Evolutionary conservation across 2,113 vertebrate species (phyloP).

Genomic region (Zosterops japonicus): DNA sequence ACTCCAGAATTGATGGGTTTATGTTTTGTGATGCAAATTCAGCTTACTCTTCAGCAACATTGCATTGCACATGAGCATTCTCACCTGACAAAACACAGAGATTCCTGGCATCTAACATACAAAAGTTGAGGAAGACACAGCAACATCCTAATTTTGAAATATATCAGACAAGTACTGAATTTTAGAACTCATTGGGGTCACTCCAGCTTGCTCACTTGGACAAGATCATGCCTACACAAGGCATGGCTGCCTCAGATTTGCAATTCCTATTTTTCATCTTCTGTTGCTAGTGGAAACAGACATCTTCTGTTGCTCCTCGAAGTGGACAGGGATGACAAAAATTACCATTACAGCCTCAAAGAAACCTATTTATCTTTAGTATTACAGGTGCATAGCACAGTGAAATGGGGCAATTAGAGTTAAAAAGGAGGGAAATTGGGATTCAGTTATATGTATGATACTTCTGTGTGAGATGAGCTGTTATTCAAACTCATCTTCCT

Average conservation of each 20-base stretch:
- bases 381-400: neutral
- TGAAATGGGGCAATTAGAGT: conserved; percentile 20
- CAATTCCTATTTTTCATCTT: neutral
- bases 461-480: conserved; percentile 3
- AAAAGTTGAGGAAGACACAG: neutral
- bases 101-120: neutral
- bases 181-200: neutral
- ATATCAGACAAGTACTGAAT: neutral
- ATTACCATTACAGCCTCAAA: conserved; percentile 11
- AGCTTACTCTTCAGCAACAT: neutral
- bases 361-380: neutral
- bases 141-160: neutral
- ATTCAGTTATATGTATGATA: neutral
- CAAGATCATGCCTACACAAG: neutral
- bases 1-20: neutral
- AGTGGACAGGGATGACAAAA: neutral
- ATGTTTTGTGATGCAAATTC: neutral
- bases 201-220: neutral
- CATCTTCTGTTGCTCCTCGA: neutral
- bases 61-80: neutral
- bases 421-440: conserved; percentile 27
- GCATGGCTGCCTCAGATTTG: neutral
- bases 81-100: neutral
- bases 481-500: conserved; percentile 7
- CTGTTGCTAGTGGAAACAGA: conserved; percentile 32